phyloP scores from a whole-genome alignment of 2,888 invertebrate species.

The Thymelicus acteon region DNA sequence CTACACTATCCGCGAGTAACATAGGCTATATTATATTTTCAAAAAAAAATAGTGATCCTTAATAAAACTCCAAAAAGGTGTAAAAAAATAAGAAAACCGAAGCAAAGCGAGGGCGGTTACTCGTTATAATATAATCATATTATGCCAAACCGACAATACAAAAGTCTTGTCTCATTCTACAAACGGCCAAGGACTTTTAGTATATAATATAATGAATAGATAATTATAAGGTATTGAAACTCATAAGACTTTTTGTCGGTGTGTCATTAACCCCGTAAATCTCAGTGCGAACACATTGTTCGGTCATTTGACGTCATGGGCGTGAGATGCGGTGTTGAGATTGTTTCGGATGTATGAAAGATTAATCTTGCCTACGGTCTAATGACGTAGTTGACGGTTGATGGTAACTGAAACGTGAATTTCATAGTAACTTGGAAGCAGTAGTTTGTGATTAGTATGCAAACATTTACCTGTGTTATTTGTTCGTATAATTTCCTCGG shows the following conservation, averaged over 20 bases:
- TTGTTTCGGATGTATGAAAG: constrained; percentile 18
- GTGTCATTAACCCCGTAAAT: constrained; percentile 31
- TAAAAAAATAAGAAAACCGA: too few relatives aligned
- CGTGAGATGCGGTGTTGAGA: constrained; percentile 16
- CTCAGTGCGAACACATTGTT: constrained; percentile 22
- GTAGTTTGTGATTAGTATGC: neutral
- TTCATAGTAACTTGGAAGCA: neutral
- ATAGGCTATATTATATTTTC: too few relatives aligned
- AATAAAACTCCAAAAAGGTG: too few relatives aligned
- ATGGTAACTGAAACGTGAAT: neutral
- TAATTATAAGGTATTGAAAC: constrained; percentile 31
- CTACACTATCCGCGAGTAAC: too few relatives aligned
- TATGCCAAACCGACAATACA: too few relatives aligned
- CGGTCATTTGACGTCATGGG: constrained; percentile 27
- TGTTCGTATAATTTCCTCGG: too few relatives aligned
- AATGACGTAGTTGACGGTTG: constrained; percentile 1
- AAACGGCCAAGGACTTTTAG: constrained; percentile 2
- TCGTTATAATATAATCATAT: too few relatives aligned
- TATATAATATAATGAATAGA: neutral
- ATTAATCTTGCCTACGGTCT: constrained; percentile 10
- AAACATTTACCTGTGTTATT: too few relatives aligned
- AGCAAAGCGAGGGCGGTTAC: too few relatives aligned
- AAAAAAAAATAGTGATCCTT: too few relatives aligned
- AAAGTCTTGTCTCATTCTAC: too few relatives aligned
- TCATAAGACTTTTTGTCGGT: constrained; percentile 28